Conservation (phyloP, 2,797 vertebrate species). For the Trachurus trachurus region DNA sequence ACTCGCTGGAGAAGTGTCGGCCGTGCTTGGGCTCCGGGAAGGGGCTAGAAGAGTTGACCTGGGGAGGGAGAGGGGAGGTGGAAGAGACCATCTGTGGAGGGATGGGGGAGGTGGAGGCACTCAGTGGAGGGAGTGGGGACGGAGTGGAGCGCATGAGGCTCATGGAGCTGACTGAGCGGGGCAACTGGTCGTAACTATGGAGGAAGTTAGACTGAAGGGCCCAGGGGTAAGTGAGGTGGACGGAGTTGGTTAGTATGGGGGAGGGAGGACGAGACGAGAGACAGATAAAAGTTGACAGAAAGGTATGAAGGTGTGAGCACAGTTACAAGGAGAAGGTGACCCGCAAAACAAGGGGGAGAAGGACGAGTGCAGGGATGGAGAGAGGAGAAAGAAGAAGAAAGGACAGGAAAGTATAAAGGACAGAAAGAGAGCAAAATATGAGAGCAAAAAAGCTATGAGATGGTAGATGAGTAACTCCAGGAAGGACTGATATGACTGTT, state of each 20-base stretch:
- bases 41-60: slow-evolving; percentile 93
- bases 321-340: slow-evolving; percentile 35
- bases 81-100: slow-evolving; percentile 86
- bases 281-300: background rate
- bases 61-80: slow-evolving; percentile 82
- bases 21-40: slow-evolving; percentile 91
- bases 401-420: slow-evolving; percentile 41
- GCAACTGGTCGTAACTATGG: slow-evolving; percentile 79
- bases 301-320: slow-evolving; percentile 37
- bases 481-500: slow-evolving; percentile 56
- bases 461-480: slow-evolving; percentile 64
- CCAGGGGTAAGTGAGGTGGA: slow-evolving; percentile 22
- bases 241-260: slow-evolving; percentile 4
- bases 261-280: slow-evolving; percentile 25
- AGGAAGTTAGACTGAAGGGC: slow-evolving; percentile 71
- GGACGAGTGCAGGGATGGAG: slow-evolving; percentile 47
- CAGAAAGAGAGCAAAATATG: slow-evolving; percentile 62
- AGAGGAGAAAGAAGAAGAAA: slow-evolving; percentile 37
- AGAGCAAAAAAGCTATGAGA: slow-evolving; percentile 77
- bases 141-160: slow-evolving; percentile 83
- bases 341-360: slow-evolving; percentile 46
- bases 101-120: slow-evolving; percentile 82
- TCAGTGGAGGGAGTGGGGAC: slow-evolving; percentile 79
- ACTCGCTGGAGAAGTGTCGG: slow-evolving; percentile 92
- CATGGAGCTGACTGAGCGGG: slow-evolving; percentile 83